Percentiles rank a stretch among this genome's conserved stretches.
Conservation (phyloP, 1,140 invertebrate species). For the Oryzaephilus surinamensis region DNA sequence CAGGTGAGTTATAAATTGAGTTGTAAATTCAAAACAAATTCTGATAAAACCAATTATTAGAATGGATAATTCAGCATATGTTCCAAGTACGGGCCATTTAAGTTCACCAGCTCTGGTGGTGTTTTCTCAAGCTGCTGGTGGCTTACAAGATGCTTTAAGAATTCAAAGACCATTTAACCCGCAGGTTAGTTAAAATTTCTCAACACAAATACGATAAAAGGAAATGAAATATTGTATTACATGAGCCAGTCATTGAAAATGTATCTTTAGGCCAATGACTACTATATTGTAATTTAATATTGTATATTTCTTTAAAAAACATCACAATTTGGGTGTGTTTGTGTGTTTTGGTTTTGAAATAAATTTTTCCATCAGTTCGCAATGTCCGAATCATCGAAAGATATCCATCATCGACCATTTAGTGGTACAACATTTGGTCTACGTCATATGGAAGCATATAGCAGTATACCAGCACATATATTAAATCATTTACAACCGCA, state of each 20-base stretch:
- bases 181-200: constrained; percentile 40
- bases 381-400: constrained; percentile 33
- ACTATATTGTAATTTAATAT: constrained; percentile 2
- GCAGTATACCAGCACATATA: constrained; percentile 41
- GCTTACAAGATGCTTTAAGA: constrained; percentile 60
- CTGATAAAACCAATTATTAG: constrained; percentile 1
- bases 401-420: constrained; percentile 36
- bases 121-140: constrained; percentile 63
- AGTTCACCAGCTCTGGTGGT: constrained; percentile 71
- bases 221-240: constrained; percentile 2
- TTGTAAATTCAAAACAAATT: not conserved
- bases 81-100: constrained; percentile 46
- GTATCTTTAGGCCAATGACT: constrained; percentile 10
- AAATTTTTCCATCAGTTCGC: constrained; percentile 27
- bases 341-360: not conserved
- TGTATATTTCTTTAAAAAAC: constrained; percentile 1
- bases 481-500: constrained; percentile 43
- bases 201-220: constrained; percentile 1
- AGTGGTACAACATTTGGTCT: constrained; percentile 40
- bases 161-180: constrained; percentile 63
- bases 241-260: constrained; percentile 11
- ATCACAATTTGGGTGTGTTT: not conserved
- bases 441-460: constrained; percentile 44
- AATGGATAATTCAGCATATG: constrained; percentile 37
- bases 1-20: constrained; percentile 6